These are phyloP conservation scores for Cynodonichthys magdalenae DNA, from an alignment of 2,797 vertebrate genomes.

Conservation along the genomic window DNA sequence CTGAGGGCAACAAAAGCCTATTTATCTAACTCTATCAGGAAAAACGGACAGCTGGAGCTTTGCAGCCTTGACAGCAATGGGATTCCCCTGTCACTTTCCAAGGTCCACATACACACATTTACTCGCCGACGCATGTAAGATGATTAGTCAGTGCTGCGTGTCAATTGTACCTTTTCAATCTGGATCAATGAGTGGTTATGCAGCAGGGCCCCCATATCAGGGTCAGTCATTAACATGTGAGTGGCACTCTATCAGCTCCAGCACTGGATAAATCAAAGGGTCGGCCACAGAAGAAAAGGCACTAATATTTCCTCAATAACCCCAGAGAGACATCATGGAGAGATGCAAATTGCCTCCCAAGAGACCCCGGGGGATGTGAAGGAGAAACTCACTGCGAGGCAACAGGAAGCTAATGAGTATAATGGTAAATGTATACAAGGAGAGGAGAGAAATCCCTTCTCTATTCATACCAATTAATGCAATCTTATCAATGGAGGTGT, in stretches of 20 bases:
- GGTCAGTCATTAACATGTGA: conserved; percentile 80
- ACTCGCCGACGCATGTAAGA: conserved; percentile 43
- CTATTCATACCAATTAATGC: conserved; percentile 85
- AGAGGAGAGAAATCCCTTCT: conserved; percentile 53
- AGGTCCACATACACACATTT: conserved; percentile 42
- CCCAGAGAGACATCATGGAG: conserved; percentile 79
- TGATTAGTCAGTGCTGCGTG: conserved; percentile 78
- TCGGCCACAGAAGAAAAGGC: conserved; percentile 71
- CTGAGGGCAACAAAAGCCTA: conserved; percentile 55
- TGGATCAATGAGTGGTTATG: conserved; percentile 76
- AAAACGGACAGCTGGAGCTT: conserved; percentile 60
- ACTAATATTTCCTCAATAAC: conserved; percentile 83
- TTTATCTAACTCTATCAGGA: conserved; percentile 64
- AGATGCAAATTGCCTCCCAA: conserved; percentile 86
- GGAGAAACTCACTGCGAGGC: conserved; percentile 80
- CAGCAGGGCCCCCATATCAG: conserved; percentile 63
- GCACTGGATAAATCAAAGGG: conserved; percentile 82
- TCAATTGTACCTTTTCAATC: conserved; percentile 80
- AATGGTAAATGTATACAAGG: conserved; percentile 87
- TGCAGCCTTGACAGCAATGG: conserved; percentile 66
- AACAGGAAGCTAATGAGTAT: conserved; percentile 84
- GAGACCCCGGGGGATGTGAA: conserved; percentile 78
- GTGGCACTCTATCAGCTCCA: conserved; percentile 76
- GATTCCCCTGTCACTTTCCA: conserved; percentile 69
- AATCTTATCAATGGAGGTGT: conserved; percentile 79